Evolutionary conservation across 2,113 vertebrate species (phyloP), one percentile per base, ranked within the genome.

Genomic region (Thamnaconus septentrionalis): DNA sequence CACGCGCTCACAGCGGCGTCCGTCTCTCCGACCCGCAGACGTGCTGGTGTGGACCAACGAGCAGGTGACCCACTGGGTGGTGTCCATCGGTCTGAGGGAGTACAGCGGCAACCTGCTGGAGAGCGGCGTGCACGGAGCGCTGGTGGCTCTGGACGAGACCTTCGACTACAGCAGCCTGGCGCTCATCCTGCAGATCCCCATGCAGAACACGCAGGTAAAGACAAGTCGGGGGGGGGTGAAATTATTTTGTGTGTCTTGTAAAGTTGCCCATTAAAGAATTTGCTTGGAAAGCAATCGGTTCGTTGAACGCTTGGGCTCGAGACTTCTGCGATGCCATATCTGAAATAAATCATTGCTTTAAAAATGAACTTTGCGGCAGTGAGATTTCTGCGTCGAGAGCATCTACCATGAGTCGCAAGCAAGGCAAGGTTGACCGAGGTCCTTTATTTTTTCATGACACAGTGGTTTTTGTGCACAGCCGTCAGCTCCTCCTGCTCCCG

Each of bases 11-110:
- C 18, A 31, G 18, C 18, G 18, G 18, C 18, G 18, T 31, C 18
- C 18, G 18, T 31, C 18, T 31, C 18, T 31, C 18, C 18, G 18
- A 31, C 18, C 18, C 18, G 18, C 64, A 98, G 96, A 98, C 6
- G 93, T 96, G 59, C 69, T 98, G 83, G 96, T 98, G 79, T 98
- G 96, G 96, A 98, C 95, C 73, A 98, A 98, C 0, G 96, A 98
- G 85, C 96, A 96, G 80, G 95, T 98, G 72, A 94, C 96, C 50
- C 94, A 95, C 76, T 98, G 96, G 96, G 92, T 95, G 56, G 94
- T 97, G 84, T 95, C 94, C 69, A 94, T 98, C 0, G 96, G 96
- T 57, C 91, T 98, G 9, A 93, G 95, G 49, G 96, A 98, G 59
- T 98, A 98, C 0, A 93, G 93, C 0, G 92, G 92, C 76, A 96